These are phyloP conservation scores for Dolichallabes microphthalmus DNA, from an alignment of 2,113 vertebrate species.

Conservation along the genomic window DNA sequence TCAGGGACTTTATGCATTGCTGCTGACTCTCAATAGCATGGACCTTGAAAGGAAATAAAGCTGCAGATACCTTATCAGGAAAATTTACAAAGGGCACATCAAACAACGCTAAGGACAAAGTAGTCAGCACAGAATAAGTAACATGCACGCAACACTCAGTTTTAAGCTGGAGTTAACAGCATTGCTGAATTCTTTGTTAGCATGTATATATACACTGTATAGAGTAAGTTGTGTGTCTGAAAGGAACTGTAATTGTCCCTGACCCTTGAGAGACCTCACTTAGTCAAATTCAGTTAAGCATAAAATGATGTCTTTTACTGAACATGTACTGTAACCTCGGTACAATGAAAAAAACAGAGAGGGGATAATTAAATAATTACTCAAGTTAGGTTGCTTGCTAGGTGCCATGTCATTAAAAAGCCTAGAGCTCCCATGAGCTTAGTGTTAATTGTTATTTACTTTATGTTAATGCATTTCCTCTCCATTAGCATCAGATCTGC, in stretches of 20 bases:
- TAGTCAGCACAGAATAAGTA: background rate
- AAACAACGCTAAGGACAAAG: background rate
- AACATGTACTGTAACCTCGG: conserved; percentile 6
- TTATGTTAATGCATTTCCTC: background rate
- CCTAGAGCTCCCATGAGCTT: conserved; percentile 6
- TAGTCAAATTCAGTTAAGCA: background rate
- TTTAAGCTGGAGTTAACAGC: background rate
- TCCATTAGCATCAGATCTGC: background rate
- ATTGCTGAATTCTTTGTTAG: background rate
- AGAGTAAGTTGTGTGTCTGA: background rate
- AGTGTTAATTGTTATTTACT: conserved; percentile 54
- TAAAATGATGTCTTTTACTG: background rate
- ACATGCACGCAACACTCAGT: background rate
- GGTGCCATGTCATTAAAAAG: conserved; percentile 34
- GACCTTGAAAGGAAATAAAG: conserved; percentile 29
- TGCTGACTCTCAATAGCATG: background rate
- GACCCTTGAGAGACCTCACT: background rate
- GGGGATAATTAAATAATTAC: conserved; percentile 47
- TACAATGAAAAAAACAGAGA: conserved; percentile 28
- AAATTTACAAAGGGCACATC: background rate
- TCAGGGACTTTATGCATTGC: conserved; percentile 12
- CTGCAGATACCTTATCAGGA: background rate
- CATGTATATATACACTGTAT: background rate
- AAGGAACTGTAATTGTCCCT: background rate
- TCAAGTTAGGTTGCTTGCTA: conserved; percentile 39